A percentile compares a stretch with the other conserved stretches of the same genome.
These are phyloP conservation scores for Drosophila fungiperda DNA, from an alignment of 2,888 invertebrate genomes.

Conservation along the genomic window DNA sequence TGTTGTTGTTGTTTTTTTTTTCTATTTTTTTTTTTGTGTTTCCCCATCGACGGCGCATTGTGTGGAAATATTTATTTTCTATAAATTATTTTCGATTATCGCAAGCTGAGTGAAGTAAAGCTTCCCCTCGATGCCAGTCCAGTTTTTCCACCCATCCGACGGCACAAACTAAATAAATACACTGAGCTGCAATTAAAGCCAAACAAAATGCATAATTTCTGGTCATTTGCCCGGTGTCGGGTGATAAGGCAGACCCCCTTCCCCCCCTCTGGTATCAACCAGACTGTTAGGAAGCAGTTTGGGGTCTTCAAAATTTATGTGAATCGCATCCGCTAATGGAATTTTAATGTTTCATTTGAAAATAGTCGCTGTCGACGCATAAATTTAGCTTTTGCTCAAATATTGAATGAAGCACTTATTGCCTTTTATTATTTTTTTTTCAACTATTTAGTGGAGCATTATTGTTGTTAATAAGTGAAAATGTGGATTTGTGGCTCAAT, in stretches of 20 bases:
- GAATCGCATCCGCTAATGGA: slow-evolving; percentile 74
- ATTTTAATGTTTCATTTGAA: slow-evolving; percentile 78
- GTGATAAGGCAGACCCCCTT: slow-evolving; percentile 45
- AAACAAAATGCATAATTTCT: slow-evolving; percentile 75
- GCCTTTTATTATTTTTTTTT: slow-evolving; percentile 17
- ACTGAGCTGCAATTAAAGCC: slow-evolving; percentile 70
- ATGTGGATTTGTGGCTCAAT: slow-evolving; percentile 44
- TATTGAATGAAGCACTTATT: slow-evolving; percentile 37
- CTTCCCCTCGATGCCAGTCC: background rate
- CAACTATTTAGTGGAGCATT: slow-evolving; percentile 16
- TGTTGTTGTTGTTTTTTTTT: slow-evolving; percentile 10
- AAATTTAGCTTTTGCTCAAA: slow-evolving; percentile 61
- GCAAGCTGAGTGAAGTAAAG: slow-evolving; percentile 25
- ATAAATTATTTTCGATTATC: slow-evolving; percentile 80
- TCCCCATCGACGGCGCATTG: slow-evolving; percentile 60
- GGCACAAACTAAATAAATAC: slow-evolving; percentile 55
- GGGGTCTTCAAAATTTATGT: slow-evolving; percentile 61
- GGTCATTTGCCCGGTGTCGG: slow-evolving; percentile 53
- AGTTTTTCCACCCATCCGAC: background rate
- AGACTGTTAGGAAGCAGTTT: background rate
- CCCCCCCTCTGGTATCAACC: background rate
- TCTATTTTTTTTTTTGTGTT: slow-evolving; percentile 14
- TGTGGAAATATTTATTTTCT: slow-evolving; percentile 79
- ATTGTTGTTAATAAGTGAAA: slow-evolving; percentile 55
- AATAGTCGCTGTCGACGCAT: slow-evolving; percentile 61